These are phyloP conservation scores for Caenorhabditis virilis DNA, from an alignment of 2,888 invertebrate species.

Conservation along the genomic window DNA sequence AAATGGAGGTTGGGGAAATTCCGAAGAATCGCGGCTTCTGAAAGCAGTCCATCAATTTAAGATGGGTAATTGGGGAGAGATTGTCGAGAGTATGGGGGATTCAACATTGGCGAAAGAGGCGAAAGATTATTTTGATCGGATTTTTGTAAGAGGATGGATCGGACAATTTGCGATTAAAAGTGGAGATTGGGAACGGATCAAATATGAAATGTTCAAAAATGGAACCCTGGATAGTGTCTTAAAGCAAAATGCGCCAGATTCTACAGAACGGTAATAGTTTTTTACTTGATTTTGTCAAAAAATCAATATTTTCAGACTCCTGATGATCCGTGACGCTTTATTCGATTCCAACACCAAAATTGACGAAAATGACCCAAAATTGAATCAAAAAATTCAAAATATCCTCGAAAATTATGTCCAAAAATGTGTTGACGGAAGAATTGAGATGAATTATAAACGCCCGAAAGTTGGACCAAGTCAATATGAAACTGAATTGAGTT, in stretches of 20 bases:
- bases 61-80: conserved; percentile 52
- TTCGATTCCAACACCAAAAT: conserved; percentile 8
- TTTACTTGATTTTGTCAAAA: neutral
- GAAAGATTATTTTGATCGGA: conserved; percentile 48
- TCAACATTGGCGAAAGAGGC: conserved; percentile 12
- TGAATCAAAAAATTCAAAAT: conserved; percentile 15
- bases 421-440: conserved; percentile 16
- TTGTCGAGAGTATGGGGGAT: conserved; percentile 19
- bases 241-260: conserved; percentile 13
- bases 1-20: conserved; percentile 21
- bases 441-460: conserved; percentile 21
- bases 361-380: conserved; percentile 19
- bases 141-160: conserved; percentile 52
- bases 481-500: conserved; percentile 14
- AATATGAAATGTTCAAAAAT: conserved; percentile 25
- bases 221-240: conserved; percentile 24
- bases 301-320: conserved; percentile 5
- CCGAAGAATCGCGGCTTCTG: conserved; percentile 42
- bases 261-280: conserved; percentile 7
- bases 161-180: conserved; percentile 51
- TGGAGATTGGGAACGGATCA: conserved; percentile 31
- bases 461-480: conserved; percentile 10
- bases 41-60: conserved; percentile 46
- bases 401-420: conserved; percentile 24
- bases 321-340: conserved; percentile 31